Conservation (phyloP, 2,113 vertebrate genomes). For the Entosphenus tridentatus region DNA sequence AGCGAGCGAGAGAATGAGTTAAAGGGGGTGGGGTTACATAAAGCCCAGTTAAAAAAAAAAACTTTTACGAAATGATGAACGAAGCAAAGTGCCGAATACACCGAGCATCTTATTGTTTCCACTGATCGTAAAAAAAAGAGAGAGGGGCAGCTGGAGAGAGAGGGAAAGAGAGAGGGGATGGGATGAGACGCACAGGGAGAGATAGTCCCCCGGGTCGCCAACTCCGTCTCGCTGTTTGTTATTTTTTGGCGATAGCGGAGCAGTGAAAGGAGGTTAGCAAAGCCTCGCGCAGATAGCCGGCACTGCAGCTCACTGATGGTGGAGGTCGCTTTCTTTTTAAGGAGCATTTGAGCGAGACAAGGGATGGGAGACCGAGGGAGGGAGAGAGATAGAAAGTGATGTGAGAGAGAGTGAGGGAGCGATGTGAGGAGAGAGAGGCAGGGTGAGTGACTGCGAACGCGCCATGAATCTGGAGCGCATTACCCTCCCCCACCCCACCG, state of each 20-base stretch:
- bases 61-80: background rate
- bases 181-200: background rate
- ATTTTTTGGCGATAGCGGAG: background rate
- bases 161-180: background rate
- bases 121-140: background rate
- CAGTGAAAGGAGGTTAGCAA: background rate
- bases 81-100: background rate
- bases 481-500: no score
- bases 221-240: background rate
- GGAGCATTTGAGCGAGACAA: background rate
- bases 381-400: background rate
- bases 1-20: background rate
- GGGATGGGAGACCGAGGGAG: background rate
- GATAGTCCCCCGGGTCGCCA: background rate
- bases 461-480: no score
- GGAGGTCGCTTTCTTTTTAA: background rate
- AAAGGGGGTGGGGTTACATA: no score
- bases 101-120: background rate
- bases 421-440: no score
- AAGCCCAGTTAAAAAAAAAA: background rate
- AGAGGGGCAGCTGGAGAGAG: background rate
- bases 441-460: no score
- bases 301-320: background rate
- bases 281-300: background rate
- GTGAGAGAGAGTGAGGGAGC: background rate